Evolutionary conservation across 2,113 vertebrate species (phyloP), one percentile per base, ranked within the genome.

Genomic region (Albula goreensis): DNA sequence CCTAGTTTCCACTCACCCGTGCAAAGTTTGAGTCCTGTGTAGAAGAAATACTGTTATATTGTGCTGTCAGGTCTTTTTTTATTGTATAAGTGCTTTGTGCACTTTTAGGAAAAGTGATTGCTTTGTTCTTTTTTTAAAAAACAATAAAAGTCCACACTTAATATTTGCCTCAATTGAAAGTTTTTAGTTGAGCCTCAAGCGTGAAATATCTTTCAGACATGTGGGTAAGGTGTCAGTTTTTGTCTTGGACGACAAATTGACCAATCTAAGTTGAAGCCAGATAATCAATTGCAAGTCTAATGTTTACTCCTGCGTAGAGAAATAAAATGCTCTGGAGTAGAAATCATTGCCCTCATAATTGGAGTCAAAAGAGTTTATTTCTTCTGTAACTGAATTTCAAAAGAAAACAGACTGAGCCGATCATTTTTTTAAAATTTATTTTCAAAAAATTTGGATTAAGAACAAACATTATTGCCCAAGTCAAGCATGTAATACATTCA

Each of bases 61-160:
- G 81, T 89, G 60, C 53, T 83, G 50, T 78, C 85, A 80, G 56
- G 84, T 85, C 56, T 50, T 88, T 91, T 56, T 12, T 56, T 56
- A 95, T 94, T 96, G 91, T 95, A 96, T 94, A 94, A 93, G 92
- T 96, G 94, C 94, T 90, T 90, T 0, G 0, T 56, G 52, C 81
- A 94, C 94, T 93, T 88, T 90, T 92, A 93, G 90, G 78, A 92
- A 89, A 90, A 93, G 89, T 87, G 22, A 60, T 87, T 86, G 48
- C 78, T 83, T 60, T 57, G 53, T 85, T 87, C 50, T 84, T 87
- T 95, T 96, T 96, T 91, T 57, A 86, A 63, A n/a, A 10, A 25
- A 74, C 10, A 74, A 74, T 74, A 74, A 74, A 56, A 74, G n/a
- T 74, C 51, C 80, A 81, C 19, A n/a, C 50, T 81, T 81, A 81